Conservation (phyloP, 53 echinoderm and acorn worm species). For the Glandiceps talaboti region DNA sequence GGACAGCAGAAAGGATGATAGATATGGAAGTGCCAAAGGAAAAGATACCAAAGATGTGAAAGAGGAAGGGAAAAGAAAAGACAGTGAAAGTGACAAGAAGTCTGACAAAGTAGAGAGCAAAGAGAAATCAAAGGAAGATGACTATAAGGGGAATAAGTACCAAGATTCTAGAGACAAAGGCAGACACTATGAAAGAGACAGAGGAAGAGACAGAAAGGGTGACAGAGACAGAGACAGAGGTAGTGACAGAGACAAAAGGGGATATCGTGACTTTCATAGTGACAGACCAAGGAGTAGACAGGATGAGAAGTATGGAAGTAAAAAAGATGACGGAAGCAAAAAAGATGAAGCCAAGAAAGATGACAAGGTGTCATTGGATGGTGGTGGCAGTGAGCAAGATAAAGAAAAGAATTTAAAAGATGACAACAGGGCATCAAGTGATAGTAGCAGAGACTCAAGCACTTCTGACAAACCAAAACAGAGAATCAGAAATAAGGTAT, state of each 20-base stretch:
- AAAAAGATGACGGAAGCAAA: slow-evolving; percentile 13
- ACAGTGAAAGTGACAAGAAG: slow-evolving; percentile 37
- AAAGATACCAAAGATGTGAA: not conserved
- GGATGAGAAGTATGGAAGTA: slow-evolving; percentile 4
- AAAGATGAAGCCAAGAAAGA: slow-evolving; percentile 1
- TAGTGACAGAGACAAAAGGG: slow-evolving; percentile 21
- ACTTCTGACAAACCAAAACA: slow-evolving; percentile 14
- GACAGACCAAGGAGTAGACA: no score
- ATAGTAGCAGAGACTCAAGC: slow-evolving; percentile 1
- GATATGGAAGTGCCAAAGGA: not conserved
- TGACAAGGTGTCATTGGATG: not conserved
- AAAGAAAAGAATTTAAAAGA: not conserved
- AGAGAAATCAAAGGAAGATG: slow-evolving; percentile 31
- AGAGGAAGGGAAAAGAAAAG: slow-evolving; percentile 24
- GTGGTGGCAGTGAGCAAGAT: not conserved
- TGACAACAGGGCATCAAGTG: not conserved
- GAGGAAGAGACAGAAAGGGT: slow-evolving; percentile 14
- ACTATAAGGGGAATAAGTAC: slow-evolving; percentile 1
- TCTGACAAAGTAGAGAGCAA: slow-evolving; percentile 19
- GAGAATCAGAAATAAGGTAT: slow-evolving; percentile 31
- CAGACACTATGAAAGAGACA: slow-evolving; percentile 22
- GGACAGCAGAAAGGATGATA: not conserved
- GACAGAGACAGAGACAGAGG: slow-evolving; percentile 27
- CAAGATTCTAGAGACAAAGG: slow-evolving; percentile 12
- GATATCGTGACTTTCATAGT: slow-evolving; percentile 12